phyloP scores from a whole-genome alignment of 2,888 invertebrate species.

The Chouioia cunea region DNA sequence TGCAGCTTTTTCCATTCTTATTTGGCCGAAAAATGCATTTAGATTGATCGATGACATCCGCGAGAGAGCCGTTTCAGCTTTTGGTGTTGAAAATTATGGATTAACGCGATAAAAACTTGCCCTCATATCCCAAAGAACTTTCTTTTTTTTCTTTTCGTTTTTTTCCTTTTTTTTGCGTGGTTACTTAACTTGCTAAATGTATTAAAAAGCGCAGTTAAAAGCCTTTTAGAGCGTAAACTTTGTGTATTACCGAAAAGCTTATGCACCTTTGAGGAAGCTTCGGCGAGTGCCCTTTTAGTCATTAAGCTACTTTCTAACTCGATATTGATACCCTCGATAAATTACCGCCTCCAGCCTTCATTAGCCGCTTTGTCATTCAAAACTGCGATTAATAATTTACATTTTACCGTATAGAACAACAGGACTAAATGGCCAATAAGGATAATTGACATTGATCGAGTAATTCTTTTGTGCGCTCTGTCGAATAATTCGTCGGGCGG shows the following conservation, averaged over 20 bases:
- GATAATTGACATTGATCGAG: no score
- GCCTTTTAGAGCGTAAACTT: conserved; percentile 37
- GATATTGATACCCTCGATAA: neutral
- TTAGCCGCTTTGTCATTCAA: no score
- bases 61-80: no score
- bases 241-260: conserved; percentile 23
- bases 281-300: conserved; percentile 9
- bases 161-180: conserved; percentile 27
- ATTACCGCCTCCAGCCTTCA: no score
- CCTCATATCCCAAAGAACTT: neutral
- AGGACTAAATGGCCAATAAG: no score
- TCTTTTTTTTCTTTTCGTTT: conserved; percentile 28
- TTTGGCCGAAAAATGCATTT: neutral
- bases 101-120: conserved; percentile 24
- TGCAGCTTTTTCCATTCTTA: neutral
- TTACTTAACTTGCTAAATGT: conserved; percentile 31
- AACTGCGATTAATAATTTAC: no score
- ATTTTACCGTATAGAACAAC: no score
- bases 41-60: neutral
- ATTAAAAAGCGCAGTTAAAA: conserved; percentile 35
- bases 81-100: conserved; percentile 20
- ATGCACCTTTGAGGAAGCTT: conserved; percentile 20
- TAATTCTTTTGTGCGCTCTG: no score
- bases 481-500: no score
- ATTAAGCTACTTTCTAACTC: neutral